Evolutionary conservation across 2,888 invertebrate species (phyloP).

Genomic region (Eretmocerus hayati): DNA sequence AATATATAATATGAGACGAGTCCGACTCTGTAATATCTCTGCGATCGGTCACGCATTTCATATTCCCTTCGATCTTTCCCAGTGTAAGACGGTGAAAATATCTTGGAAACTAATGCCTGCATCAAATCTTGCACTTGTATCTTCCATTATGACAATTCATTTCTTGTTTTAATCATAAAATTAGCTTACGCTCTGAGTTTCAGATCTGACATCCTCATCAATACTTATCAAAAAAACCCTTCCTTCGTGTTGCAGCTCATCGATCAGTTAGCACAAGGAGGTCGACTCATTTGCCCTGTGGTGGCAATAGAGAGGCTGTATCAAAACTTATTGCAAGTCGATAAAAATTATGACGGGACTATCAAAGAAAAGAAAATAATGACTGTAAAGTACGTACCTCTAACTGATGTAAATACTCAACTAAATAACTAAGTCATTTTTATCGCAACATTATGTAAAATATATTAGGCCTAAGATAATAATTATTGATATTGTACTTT

Average conservation of each 20-base stretch:
- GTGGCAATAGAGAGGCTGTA: conserved; percentile 74
- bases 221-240: not conserved
- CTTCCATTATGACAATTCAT: too few species aligned
- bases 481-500: too few species aligned
- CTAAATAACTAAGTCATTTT: conserved; percentile 31
- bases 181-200: too few species aligned
- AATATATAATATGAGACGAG: too few species aligned
- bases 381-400: conserved; percentile 95
- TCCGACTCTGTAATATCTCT: too few species aligned
- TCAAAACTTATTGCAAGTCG: conserved; percentile 60
- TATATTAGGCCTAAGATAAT: too few species aligned
- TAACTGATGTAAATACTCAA: conserved; percentile 78
- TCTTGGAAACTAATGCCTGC: too few species aligned
- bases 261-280: conserved; percentile 84
- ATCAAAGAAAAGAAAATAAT: conserved; percentile 72
- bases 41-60: too few species aligned
- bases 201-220: not conserved
- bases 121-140: too few species aligned
- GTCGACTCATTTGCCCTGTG: conserved; percentile 85
- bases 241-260: conserved; percentile 58
- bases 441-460: not conserved
- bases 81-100: too few species aligned
- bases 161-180: too few species aligned
- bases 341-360: conserved; percentile 76
- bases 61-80: too few species aligned